phyloP scores from a whole-genome alignment of 2,888 invertebrate species.

The Drosophila mimica region DNA sequence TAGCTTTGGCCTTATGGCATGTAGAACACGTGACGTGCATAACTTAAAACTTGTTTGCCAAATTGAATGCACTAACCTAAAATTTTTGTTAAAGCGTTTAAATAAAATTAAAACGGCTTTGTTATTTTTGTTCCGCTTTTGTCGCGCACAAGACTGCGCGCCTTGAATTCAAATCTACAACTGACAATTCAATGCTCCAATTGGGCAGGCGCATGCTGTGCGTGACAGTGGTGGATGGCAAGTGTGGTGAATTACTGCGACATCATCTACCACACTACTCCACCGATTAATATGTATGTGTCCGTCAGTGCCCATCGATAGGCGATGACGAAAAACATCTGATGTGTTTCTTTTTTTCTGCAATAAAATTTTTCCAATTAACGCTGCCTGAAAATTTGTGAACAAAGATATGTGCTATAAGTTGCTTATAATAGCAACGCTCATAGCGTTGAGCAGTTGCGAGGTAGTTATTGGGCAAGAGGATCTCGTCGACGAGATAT shows the following conservation, averaged over 20 bases:
- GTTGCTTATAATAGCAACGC: conserved; percentile 46
- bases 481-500: conserved; percentile 82
- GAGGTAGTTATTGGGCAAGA: conserved; percentile 81
- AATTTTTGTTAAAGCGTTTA: conserved; percentile 42
- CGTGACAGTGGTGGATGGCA: conserved; percentile 23
- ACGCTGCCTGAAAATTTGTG: conserved; percentile 12
- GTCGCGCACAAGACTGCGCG: conserved; percentile 49
- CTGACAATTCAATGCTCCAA: conserved; percentile 43
- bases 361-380: conserved; percentile 50
- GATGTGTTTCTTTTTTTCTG: conserved; percentile 45
- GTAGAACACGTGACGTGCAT: conserved; percentile 33
- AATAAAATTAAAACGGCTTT: conserved; percentile 33
- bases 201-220: conserved; percentile 44
- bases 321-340: conserved; percentile 48
- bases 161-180: conserved; percentile 55
- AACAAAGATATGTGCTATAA: conserved; percentile 52
- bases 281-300: conserved; percentile 9
- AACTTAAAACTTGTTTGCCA: conserved; percentile 62
- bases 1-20: conserved; percentile 13
- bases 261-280: not conserved
- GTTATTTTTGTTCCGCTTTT: conserved; percentile 20
- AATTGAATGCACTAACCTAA: conserved; percentile 66
- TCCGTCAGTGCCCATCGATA: conserved; percentile 37
- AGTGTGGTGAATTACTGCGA: conserved; percentile 23
- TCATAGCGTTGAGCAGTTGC: conserved; percentile 46